Conservation (phyloP, 2,113 vertebrate genomes). For the Pelecanus crispus region DNA sequence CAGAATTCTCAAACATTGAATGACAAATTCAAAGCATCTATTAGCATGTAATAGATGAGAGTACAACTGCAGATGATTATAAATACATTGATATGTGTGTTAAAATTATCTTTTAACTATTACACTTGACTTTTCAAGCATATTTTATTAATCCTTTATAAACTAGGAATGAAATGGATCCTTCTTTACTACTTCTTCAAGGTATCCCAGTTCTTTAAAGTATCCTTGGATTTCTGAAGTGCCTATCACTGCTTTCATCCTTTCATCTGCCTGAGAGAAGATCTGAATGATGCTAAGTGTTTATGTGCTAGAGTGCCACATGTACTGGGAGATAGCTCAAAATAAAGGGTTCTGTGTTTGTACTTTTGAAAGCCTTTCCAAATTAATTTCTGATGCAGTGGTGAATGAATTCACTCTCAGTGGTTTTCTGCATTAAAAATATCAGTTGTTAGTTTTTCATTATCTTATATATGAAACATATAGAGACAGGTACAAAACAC, state of each 20-base stretch:
- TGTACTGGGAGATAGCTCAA: not conserved
- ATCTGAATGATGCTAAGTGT: not conserved
- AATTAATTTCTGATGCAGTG: not conserved
- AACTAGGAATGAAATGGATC: not conserved
- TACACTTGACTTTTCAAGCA: not conserved
- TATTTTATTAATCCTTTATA: not conserved
- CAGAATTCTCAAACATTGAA: not conserved
- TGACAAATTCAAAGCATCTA: not conserved
- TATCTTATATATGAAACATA: not conserved
- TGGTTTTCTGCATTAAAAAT: not conserved
- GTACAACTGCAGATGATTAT: not conserved
- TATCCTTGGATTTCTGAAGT: not conserved
- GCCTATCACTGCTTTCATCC: not conserved
- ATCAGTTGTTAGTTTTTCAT: not conserved
- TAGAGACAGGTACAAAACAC: not conserved
- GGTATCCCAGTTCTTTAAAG: not conserved
- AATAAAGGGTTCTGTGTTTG: too few species aligned
- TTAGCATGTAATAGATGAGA: not conserved
- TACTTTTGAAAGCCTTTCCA: not conserved
- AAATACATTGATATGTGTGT: not conserved
- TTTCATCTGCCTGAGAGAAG: not conserved
- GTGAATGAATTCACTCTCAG: not conserved
- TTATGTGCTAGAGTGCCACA: not conserved
- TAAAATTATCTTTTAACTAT: not conserved
- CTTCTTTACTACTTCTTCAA: not conserved